Conservation (phyloP, 2,888 invertebrate species). For the Heliconius erato region DNA sequence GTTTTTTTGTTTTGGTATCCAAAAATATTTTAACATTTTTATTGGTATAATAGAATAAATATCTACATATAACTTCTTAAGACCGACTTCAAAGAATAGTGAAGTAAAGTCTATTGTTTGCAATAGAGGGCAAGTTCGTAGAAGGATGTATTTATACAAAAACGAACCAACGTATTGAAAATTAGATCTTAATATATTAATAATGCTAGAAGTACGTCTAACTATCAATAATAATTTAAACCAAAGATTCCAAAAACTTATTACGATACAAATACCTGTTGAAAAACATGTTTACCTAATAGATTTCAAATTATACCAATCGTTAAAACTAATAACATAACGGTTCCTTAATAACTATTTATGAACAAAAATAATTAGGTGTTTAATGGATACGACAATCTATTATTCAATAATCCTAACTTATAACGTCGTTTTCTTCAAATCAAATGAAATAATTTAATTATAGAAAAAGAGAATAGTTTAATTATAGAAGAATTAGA, state of each 20-base stretch:
- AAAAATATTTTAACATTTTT: neutral
- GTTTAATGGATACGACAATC: neutral
- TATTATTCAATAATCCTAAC: neutral
- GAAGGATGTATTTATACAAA: neutral
- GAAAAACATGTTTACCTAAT: neutral
- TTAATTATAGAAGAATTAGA: neutral
- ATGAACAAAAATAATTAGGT: neutral
- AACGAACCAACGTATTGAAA: neutral
- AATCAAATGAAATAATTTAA: neutral
- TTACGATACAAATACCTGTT: neutral
- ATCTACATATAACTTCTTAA: neutral
- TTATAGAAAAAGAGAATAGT: neutral
- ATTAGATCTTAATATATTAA: neutral
- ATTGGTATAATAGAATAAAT: neutral
- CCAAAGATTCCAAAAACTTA: neutral
- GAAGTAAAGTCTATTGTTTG: neutral
- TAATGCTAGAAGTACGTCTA: neutral
- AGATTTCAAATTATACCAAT: conserved; percentile 2
- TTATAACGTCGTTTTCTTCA: neutral
- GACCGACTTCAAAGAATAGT: neutral
- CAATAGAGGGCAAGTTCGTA: neutral
- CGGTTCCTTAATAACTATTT: neutral
- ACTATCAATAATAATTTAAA: neutral
- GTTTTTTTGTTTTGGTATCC: no score
- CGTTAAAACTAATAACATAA: conserved; percentile 10